phyloP scores from a whole-genome alignment of 2,113 vertebrate species.

The Calonectris borealis region DNA sequence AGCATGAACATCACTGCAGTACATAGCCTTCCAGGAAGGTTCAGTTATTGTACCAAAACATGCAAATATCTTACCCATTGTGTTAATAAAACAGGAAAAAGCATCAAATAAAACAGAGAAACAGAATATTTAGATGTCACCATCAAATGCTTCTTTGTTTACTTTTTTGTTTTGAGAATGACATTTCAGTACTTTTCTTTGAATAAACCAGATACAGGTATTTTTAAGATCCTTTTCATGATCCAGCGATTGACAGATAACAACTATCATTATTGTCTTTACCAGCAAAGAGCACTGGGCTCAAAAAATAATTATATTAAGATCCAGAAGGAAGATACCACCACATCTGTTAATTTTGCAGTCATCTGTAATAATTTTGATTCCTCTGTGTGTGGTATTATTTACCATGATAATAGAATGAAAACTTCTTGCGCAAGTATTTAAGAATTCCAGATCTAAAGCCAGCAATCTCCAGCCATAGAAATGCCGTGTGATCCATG shows the following conservation, averaged over 20 bases:
- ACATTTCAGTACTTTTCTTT: neutral
- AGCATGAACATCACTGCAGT: neutral
- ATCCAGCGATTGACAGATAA: neutral
- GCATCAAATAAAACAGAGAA: neutral
- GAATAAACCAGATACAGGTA: neutral
- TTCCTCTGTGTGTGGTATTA: neutral
- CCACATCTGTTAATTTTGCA: neutral
- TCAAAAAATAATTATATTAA: neutral
- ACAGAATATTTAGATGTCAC: neutral
- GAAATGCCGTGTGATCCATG: neutral
- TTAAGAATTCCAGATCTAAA: neutral
- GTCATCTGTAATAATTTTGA: neutral
- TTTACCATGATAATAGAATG: neutral
- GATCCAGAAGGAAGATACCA: neutral
- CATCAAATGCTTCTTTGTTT: neutral
- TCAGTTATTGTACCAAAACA: neutral
- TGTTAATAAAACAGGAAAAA: neutral
- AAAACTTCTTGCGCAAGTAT: neutral
- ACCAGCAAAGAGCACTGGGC: neutral
- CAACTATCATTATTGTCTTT: neutral
- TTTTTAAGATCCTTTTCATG: neutral
- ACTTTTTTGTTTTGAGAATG: neutral
- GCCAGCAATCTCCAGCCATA: neutral
- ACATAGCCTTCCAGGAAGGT: neutral
- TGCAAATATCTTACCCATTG: neutral